phyloP scores from a whole-genome alignment of 2,888 invertebrate genomes.

The Apodemia hepburni region DNA sequence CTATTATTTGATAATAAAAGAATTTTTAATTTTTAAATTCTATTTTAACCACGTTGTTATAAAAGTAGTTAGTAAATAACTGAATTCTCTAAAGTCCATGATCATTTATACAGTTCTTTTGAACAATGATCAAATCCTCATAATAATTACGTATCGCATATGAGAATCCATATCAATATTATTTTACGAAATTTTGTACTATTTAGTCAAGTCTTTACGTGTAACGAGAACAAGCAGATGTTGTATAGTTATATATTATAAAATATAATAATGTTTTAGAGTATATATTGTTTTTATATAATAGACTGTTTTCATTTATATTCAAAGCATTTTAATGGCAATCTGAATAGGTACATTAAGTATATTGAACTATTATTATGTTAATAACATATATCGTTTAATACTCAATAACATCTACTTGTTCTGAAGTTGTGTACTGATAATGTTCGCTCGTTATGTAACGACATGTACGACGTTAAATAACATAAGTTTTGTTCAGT shows the following conservation, averaged over 20 bases:
- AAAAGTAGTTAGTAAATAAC: constrained; percentile 75
- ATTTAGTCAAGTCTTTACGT: constrained; percentile 32
- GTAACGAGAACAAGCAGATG: constrained; percentile 31
- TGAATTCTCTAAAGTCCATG: constrained; percentile 73
- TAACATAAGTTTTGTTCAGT: neutral
- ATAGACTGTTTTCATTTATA: constrained; percentile 15
- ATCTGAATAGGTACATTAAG: constrained; percentile 7
- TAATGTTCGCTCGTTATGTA: constrained; percentile 16
- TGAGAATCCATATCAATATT: constrained; percentile 68
- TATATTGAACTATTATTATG: constrained; percentile 10
- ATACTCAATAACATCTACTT: constrained; percentile 14
- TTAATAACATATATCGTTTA: constrained; percentile 1
- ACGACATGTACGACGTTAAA: neutral
- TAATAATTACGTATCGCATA: constrained; percentile 59
- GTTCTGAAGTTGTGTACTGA: constrained; percentile 21
- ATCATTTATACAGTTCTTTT: constrained; percentile 74
- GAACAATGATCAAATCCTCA: constrained; percentile 60
- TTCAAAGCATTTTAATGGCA: constrained; percentile 9
- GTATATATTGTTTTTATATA: constrained; percentile 13
- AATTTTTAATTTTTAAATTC: constrained; percentile 69
- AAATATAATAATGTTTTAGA: constrained; percentile 12
- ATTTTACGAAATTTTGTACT: constrained; percentile 39
- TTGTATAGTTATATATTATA: constrained; percentile 5
- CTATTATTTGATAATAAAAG: constrained; percentile 73
- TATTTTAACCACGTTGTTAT: constrained; percentile 78